Conservation (phyloP, 2,113 vertebrate species). For the Eclectus roratus region DNA sequence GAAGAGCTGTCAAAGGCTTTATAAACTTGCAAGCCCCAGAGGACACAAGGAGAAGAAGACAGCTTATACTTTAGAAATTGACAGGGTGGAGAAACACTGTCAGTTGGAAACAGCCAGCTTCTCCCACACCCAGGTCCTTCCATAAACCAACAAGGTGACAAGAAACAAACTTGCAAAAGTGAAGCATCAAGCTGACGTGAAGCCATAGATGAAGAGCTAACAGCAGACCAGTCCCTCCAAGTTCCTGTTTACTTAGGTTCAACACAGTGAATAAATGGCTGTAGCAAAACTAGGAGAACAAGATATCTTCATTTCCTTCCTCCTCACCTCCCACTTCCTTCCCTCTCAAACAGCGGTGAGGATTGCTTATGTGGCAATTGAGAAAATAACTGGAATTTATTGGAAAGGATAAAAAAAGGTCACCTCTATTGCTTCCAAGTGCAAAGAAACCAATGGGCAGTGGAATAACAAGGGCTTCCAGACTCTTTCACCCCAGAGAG, state of each 20-base stretch:
- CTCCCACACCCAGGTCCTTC: neutral
- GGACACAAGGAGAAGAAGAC: neutral
- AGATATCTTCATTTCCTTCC: constrained; percentile 23
- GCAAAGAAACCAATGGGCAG: neutral
- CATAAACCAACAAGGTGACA: neutral
- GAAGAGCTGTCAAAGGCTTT: neutral
- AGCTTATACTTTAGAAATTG: neutral
- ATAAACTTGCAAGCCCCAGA: neutral
- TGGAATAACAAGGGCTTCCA: fast-evolving
- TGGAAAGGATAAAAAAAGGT: neutral
- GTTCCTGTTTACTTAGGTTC: neutral
- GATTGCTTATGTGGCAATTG: neutral
- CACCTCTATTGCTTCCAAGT: fast-evolving
- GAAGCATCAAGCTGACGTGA: neutral
- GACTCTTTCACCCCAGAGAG: neutral
- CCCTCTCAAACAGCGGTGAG: neutral
- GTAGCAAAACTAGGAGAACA: neutral
- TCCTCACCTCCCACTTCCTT: constrained; percentile 35
- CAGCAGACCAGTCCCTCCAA: neutral
- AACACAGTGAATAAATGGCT: neutral
- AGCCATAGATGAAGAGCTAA: neutral
- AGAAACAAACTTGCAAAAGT: neutral
- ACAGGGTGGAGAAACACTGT: neutral
- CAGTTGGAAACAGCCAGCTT: neutral
- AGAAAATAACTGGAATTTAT: neutral